phyloP scores from a whole-genome alignment of 1,140 invertebrate genomes.

The Lanistes nyassanus region DNA sequence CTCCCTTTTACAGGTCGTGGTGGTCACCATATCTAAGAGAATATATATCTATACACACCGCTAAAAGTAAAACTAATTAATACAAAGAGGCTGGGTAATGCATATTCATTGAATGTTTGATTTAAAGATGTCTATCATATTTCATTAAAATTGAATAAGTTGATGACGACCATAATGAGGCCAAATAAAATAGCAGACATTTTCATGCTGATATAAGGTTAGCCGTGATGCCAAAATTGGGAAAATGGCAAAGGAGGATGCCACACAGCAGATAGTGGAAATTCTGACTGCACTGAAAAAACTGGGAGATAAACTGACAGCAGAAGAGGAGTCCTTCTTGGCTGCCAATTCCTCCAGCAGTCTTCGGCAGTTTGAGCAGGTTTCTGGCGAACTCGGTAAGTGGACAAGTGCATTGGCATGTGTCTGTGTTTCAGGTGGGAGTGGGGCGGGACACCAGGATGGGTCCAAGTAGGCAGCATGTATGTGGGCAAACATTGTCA shows the following conservation, averaged over 20 bases:
- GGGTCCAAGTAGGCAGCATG: not conserved
- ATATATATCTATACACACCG: no score
- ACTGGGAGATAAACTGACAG: constrained; percentile 74
- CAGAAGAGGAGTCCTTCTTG: constrained; percentile 73
- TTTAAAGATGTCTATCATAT: not conserved
- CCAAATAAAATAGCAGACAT: not conserved
- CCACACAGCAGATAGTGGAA: constrained; percentile 71
- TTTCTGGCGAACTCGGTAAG: constrained; percentile 68
- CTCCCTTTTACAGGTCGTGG: no score
- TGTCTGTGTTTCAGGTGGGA: not conserved
- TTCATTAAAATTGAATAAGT: no score
- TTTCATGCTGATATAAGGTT: constrained; percentile 51
- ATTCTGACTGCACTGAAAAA: constrained; percentile 78
- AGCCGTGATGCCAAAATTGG: constrained; percentile 68
- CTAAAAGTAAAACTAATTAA: no score
- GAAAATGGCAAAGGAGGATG: constrained; percentile 64
- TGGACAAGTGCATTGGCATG: not conserved
- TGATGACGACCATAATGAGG: no score
- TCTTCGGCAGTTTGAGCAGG: constrained; percentile 72
- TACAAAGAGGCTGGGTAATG: no score
- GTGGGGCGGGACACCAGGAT: not conserved
- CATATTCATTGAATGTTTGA: no score
- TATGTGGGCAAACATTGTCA: not conserved
- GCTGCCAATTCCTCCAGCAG: constrained; percentile 69
- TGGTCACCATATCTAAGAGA: no score